Evolutionary conservation across 2,888 invertebrate genomes (phyloP).

Genomic region (Lasius fuliginosus): DNA sequence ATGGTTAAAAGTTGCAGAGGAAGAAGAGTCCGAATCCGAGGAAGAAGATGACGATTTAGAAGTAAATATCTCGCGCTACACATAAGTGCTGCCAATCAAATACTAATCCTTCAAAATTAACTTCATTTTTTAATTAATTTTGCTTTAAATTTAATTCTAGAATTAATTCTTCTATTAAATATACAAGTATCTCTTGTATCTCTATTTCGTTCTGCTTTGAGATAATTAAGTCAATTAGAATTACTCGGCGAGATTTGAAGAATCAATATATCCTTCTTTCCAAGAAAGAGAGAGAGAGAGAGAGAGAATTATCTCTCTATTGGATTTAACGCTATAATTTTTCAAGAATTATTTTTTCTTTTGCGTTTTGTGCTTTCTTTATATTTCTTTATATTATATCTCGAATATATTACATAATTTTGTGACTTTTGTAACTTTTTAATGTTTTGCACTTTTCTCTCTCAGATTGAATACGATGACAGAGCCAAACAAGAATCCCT

Average conservation of each 20-base stretch:
- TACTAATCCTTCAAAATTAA: neutral
- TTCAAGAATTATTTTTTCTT: neutral
- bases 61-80: slow-evolving; percentile 83
- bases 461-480: slow-evolving; percentile 95
- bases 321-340: neutral
- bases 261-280: neutral
- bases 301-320: neutral
- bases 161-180: slow-evolving; percentile 10
- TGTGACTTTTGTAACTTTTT: neutral
- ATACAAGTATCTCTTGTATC: neutral
- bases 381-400: neutral
- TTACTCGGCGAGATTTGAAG: neutral
- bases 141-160: neutral
- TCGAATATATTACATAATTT: neutral
- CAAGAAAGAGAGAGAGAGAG: neutral
- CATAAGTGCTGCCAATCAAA: neutral
- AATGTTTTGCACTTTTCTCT: neutral
- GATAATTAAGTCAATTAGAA: slow-evolving; percentile 17
- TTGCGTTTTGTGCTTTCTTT: neutral
- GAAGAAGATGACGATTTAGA: slow-evolving; percentile 91
- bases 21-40: slow-evolving; percentile 94
- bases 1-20: slow-evolving; percentile 99
- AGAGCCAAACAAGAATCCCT: slow-evolving; percentile 92
- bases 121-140: slow-evolving; percentile 5
- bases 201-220: neutral